Base-by-base conservation (phyloP, 2,113 vertebrate species). In the Labrus mixtus region DNA sequence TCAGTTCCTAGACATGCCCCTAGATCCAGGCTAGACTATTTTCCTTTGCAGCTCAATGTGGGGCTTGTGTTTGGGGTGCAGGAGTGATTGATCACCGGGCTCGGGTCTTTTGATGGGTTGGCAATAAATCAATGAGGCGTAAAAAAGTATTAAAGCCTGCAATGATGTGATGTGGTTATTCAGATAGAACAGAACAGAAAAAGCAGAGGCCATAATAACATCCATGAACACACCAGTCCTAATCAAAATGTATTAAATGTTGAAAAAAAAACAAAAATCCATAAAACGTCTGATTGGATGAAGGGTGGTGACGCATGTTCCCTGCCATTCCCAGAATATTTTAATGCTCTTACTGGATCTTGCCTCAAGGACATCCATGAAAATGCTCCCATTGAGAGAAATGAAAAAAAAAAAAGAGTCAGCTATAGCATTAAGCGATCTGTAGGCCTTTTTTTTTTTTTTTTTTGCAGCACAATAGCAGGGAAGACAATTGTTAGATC, bases 51-150 rank as follows among this genome's bases (percentile, higher is more conserved):
- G 56, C 62, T 33, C 50, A 22, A 51, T 22, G 23, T 63, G 16
- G 16, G 72, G 36, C 17, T 48, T 51, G 61, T 29, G 36, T 6
- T 87, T 75, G 78, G 65, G 73, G 79, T 61, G 67, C 15, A 46
- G 53, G 41, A 0, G 37, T 87, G 85, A 87, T 86, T 89, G 84
- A 93, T 89, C 67, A 46, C 25, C 41, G 57, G 73, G 80, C 64
- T 29, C 22, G 15, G 68, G 20, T 29, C 67, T 57, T 80, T 73
- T 85, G 75, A 86, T 77, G 58, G 66, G 12, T 69, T 33, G 37
- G 67, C 73, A 57, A 75, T 89, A 82, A 88, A 92, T 91, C 88
- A 87, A 36, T 59, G 75, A 78, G 59, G 57, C 41, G 72, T 84
- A 33, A 79, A 81, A 83, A 85, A 82, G 73, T 81, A 81, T 85